These are phyloP conservation scores for Norana najaformis DNA, from an alignment of 2,888 invertebrate species.

Conservation along the genomic window DNA sequence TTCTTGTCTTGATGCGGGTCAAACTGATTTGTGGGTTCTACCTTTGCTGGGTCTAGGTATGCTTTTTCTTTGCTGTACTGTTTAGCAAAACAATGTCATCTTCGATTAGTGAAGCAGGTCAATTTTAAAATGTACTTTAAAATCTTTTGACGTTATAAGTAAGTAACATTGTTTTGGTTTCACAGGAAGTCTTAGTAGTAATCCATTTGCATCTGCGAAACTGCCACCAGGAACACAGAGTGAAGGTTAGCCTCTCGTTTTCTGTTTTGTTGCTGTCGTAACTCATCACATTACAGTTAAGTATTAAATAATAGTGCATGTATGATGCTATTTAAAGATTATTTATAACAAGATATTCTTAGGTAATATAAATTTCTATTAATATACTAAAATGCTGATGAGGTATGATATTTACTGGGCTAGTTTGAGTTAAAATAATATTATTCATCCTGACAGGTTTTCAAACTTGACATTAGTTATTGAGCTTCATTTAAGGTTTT, in stretches of 20 bases:
- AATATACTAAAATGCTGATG: background rate
- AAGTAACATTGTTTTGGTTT: background rate
- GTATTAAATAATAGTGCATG: too few species aligned
- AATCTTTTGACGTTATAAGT: background rate
- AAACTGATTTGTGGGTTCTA: background rate
- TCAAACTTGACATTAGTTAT: background rate
- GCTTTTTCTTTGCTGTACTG: background rate
- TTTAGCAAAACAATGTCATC: background rate
- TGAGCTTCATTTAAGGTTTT: background rate
- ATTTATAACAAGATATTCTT: background rate
- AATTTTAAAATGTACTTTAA: background rate
- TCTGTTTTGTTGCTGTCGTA: background rate
- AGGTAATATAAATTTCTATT: background rate
- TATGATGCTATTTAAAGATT: too few species aligned
- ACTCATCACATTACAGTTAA: too few species aligned
- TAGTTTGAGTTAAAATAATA: background rate
- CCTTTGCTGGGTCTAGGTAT: background rate
- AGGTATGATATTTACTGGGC: background rate
- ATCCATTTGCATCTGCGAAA: background rate
- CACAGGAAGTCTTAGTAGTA: background rate
- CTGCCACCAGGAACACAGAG: background rate
- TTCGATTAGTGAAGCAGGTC: background rate
- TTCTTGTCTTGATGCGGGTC: background rate
- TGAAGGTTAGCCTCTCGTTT: constrained; percentile 15
- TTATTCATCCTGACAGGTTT: too few species aligned